Evolutionary conservation across 1,140 invertebrate genomes (phyloP).

Genomic region (Anagrus nilaparvatae): DNA sequence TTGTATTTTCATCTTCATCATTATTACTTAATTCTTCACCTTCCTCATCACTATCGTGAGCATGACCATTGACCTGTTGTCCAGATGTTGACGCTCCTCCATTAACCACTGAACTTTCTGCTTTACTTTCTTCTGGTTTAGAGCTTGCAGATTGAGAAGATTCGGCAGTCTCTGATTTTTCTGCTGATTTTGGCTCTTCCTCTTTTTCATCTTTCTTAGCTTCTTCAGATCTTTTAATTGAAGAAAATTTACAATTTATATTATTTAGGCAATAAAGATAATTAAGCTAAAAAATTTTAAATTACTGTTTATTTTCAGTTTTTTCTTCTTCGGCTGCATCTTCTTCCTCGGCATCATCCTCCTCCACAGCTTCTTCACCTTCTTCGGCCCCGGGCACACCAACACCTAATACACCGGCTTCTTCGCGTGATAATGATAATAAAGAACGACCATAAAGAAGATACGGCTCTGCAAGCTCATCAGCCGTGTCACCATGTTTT

Average conservation of each 20-base stretch:
- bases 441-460: constrained; percentile 70
- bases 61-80: constrained; percentile 26
- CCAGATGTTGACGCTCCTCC: constrained; percentile 15
- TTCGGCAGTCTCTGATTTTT: constrained; percentile 6
- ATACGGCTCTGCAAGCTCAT: constrained; percentile 76
- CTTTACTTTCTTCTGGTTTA: constrained; percentile 14
- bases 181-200: constrained; percentile 21
- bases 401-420: constrained; percentile 68
- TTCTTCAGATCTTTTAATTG: neutral
- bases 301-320: constrained; percentile 28
- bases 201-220: constrained; percentile 19
- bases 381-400: constrained; percentile 52
- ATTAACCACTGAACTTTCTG: constrained; percentile 15
- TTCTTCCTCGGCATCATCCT: constrained; percentile 34
- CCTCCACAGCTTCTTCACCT: constrained; percentile 42
- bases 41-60: constrained; percentile 21
- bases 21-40: constrained; percentile 33
- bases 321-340: constrained; percentile 31
- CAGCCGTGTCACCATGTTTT: constrained; percentile 63
- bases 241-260: neutral
- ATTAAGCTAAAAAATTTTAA: constrained; percentile 13
- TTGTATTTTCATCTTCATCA: constrained; percentile 44
- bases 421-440: constrained; percentile 68
- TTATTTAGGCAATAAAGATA: neutral
- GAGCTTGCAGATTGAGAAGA: neutral